phyloP scores from a whole-genome alignment of 1,140 invertebrate species.

The Drosophila burlai region DNA sequence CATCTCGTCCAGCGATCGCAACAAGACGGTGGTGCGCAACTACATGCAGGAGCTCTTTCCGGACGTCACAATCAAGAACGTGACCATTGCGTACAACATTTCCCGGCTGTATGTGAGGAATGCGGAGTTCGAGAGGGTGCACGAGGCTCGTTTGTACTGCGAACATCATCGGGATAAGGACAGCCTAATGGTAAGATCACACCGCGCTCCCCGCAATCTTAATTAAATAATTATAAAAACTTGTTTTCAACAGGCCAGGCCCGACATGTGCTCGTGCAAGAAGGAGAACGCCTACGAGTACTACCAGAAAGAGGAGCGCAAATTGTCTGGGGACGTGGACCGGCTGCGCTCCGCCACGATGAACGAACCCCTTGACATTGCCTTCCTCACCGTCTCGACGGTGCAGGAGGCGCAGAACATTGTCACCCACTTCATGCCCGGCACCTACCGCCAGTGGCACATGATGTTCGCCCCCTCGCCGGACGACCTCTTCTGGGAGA shows the following conservation, averaged over 20 bases:
- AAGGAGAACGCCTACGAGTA: conserved; percentile 94
- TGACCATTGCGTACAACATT: conserved; percentile 96
- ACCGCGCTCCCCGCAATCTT: neutral
- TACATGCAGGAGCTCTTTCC: conserved; percentile 94
- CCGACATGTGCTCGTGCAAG: conserved; percentile 89
- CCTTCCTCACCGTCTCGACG: conserved; percentile 95
- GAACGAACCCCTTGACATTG: conserved; percentile 93
- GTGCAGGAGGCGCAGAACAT: conserved; percentile 91
- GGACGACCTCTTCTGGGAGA: conserved; percentile 98
- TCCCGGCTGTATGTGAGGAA: conserved; percentile 92
- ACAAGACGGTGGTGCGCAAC: conserved; percentile 88
- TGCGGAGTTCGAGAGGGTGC: conserved; percentile 90
- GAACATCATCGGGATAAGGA: conserved; percentile 86
- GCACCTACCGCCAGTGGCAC: conserved; percentile 91
- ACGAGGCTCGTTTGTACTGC: conserved; percentile 93
- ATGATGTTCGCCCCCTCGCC: conserved; percentile 95
- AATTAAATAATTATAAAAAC: too few species aligned
- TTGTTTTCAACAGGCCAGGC: too few species aligned
- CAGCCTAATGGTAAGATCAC: conserved; percentile 54
- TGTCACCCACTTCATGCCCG: conserved; percentile 88
- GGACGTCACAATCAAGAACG: conserved; percentile 92
- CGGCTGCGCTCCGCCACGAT: conserved; percentile 91
- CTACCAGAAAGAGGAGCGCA: conserved; percentile 93
- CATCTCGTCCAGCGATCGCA: conserved; percentile 91
- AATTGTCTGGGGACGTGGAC: conserved; percentile 91